Conservation (phyloP, 2,113 vertebrate genomes). For the Malurus cyaneus region DNA sequence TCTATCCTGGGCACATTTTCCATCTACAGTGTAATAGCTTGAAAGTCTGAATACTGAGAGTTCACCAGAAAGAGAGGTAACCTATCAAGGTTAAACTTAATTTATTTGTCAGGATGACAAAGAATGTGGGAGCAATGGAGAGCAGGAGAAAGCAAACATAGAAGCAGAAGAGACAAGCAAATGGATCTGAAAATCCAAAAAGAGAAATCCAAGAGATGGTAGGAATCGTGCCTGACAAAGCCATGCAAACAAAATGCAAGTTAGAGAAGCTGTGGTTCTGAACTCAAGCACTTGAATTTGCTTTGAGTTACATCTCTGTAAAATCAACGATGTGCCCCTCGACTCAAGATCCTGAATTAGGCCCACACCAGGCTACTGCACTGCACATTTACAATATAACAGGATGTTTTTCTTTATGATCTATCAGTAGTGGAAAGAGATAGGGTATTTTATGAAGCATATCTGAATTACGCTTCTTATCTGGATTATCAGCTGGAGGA, state of each 20-base stretch:
- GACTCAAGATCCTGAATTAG: background rate
- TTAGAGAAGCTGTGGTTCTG: background rate
- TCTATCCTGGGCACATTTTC: conserved; percentile 68
- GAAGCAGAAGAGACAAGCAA: background rate
- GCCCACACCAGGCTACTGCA: background rate
- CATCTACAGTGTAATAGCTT: conserved; percentile 38
- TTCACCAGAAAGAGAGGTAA: conserved; percentile 41
- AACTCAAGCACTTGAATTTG: background rate
- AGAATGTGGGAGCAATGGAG: background rate
- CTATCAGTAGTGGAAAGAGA: background rate
- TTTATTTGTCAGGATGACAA: background rate
- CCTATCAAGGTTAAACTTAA: background rate
- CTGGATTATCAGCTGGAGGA: background rate
- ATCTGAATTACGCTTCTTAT: background rate
- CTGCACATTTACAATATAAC: background rate
- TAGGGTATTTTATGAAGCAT: background rate
- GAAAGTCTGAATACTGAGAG: conserved; percentile 27
- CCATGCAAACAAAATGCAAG: background rate
- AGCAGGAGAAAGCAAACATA: background rate
- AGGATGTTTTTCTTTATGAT: background rate
- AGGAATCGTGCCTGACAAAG: background rate
- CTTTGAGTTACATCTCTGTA: background rate
- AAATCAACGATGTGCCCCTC: background rate
- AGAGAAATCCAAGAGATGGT: background rate
- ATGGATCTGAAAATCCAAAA: background rate